Percentiles rank a stretch among this genome's conserved stretches.
Evolutionary conservation across 2,797 vertebrate species (phyloP).

Genomic region (Spinibarbus caldwelli): DNA sequence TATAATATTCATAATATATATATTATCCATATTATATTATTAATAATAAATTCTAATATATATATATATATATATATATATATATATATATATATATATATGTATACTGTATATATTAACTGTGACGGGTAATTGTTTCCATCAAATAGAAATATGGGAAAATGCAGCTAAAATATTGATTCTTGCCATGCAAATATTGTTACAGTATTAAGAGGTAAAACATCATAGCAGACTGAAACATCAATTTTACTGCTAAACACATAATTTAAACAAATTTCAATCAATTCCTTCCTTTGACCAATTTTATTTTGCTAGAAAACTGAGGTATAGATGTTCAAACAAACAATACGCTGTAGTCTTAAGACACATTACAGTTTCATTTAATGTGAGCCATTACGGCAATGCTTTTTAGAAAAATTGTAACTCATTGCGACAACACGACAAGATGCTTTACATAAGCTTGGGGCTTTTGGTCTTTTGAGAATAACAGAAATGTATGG

Average conservation of each 20-base stretch:
- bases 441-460: slow-evolving; percentile 62
- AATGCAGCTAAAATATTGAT: neutral
- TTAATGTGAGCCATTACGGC: slow-evolving; percentile 60
- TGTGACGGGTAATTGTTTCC: neutral
- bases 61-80: too few relatives aligned
- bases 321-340: neutral
- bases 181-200: neutral
- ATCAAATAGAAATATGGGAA: neutral
- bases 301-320: neutral
- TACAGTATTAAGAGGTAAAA: neutral
- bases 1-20: neutral
- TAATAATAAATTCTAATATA: too few relatives aligned
- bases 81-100: too few relatives aligned
- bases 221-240: neutral
- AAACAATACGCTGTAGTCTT: neutral
- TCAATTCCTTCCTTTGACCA: neutral
- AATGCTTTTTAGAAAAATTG: slow-evolving; percentile 57
- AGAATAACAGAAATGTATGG: slow-evolving; percentile 60
- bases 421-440: slow-evolving; percentile 72
- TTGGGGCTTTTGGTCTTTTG: slow-evolving; percentile 58
- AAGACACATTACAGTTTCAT: slow-evolving; percentile 45
- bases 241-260: neutral
- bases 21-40: too few relatives aligned
- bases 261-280: neutral
- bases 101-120: neutral